Conservation (phyloP, 2,888 invertebrate species). For the Cosmia trapezina region DNA sequence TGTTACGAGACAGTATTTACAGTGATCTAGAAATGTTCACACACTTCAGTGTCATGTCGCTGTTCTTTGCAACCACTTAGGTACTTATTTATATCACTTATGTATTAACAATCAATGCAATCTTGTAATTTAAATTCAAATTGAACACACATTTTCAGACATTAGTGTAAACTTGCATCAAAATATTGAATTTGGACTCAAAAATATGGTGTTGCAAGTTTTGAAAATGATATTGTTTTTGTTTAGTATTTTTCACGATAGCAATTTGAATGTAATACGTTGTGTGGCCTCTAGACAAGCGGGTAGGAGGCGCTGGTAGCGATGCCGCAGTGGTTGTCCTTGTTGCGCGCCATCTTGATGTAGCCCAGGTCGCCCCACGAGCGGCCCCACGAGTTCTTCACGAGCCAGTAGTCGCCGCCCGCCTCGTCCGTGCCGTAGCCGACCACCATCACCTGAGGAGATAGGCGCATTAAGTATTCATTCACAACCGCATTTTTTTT, state of each 20-base stretch:
- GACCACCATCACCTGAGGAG: constrained; percentile 92
- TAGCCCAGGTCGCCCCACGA: constrained; percentile 96
- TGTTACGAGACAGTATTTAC: constrained; percentile 12
- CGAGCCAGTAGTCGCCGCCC: constrained; percentile 95
- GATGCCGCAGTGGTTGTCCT: constrained; percentile 96
- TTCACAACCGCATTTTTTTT: no score
- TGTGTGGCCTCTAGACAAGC: constrained; percentile 90
- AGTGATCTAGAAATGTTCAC: constrained; percentile 4
- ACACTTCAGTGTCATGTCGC: constrained; percentile 9
- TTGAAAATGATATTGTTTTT: background rate
- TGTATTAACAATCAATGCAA: background rate
- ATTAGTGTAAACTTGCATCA: constrained; percentile 10
- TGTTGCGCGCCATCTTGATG: constrained; percentile 96
- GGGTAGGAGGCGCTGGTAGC: constrained; percentile 96
- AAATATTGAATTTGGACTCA: background rate
- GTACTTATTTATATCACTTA: background rate
- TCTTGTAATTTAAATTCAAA: constrained; percentile 18
- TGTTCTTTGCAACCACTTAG: constrained; percentile 22
- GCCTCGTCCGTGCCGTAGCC: constrained; percentile 94
- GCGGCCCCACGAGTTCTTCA: constrained; percentile 96
- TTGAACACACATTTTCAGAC: constrained; percentile 40
- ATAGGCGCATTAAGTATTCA: no score
- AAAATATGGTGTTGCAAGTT: background rate
- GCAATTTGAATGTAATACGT: background rate
- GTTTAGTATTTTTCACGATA: constrained; percentile 5